These are phyloP conservation scores for Nansenia antarctica DNA, from an alignment of 2,113 vertebrate species.

Conservation along the genomic window DNA sequence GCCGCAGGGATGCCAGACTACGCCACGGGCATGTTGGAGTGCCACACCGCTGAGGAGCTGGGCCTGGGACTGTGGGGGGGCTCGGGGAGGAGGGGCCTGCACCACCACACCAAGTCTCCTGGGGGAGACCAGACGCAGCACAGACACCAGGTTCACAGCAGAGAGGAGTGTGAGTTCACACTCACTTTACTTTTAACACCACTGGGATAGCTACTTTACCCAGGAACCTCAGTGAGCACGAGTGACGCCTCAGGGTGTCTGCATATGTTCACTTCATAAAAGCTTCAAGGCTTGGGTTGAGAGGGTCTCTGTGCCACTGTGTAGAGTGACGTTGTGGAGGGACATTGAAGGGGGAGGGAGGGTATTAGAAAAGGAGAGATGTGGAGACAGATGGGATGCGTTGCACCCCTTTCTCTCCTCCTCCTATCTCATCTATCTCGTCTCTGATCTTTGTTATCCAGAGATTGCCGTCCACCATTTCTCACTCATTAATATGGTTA, in stretches of 20 bases:
- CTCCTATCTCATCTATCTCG: background rate
- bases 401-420: background rate
- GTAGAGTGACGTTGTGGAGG: background rate
- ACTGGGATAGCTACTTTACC: background rate
- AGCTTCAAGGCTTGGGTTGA: background rate
- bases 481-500: background rate
- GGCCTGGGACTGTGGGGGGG: constrained; percentile 74
- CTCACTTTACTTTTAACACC: too few species aligned
- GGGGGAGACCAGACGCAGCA: constrained; percentile 41
- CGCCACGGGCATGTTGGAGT: constrained; percentile 77
- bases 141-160: constrained; percentile 66
- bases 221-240: background rate
- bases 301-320: background rate
- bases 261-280: background rate
- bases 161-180: constrained; percentile 84
- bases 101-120: constrained; percentile 54
- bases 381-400: background rate
- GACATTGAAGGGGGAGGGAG: background rate
- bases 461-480: background rate
- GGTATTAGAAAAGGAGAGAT: background rate
- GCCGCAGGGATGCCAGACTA: constrained; percentile 72
- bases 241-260: background rate
- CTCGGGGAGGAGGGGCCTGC: constrained; percentile 50
- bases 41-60: constrained; percentile 68
- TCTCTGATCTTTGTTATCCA: constrained; percentile 10